Evolutionary conservation across 1,140 invertebrate genomes (phyloP), one percentile per base, ranked within the genome.

Genomic region (Polyergus mexicanus): DNA sequence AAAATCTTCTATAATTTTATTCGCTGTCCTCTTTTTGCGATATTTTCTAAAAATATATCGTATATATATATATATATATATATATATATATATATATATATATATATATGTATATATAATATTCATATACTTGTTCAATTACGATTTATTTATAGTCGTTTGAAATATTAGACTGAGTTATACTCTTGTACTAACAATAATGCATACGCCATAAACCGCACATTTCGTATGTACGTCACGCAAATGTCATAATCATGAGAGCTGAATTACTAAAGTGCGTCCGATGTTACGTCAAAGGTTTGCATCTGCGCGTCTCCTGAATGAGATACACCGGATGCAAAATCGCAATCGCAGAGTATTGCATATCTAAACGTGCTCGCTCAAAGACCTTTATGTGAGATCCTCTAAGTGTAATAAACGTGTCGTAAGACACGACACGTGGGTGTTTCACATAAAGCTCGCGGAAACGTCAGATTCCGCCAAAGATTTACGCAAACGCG

Each of bases 171-270:
- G 8, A 10, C 22, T 6, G n/a, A 65, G 63, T n/a, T 68, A 3
- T 11, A 16, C 35, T 16, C 32, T 19, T 5, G 10, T 5, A 44
- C 25, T 32, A 32, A 58, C 78, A 58, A 60, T n/a, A 11, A 51
- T n/a, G 35, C 16, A 32, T 25, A 38, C 13, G 38, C n/a, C 19
- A 28, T 22, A 51, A 7, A 2, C 19, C 22, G 22, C 35, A 32
- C 16, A 32, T 44, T 28, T 25, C 13, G 54, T 13, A 72, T 44
- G 38, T 47, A 71, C 32, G 44, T 81, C 66, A 68, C 13, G 28
- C 44, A 41, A 44, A 65, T 69, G 47, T 69, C 25, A 44, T 72
- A 81, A 81, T 28, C 78, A 60, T 22, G 68, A 44, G 54, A 72
- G 54, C 25, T 58, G 66, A 41, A 74, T 74, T 56, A 16, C 44